phyloP scores from a whole-genome alignment of 2,888 invertebrate genomes.

The Adelognathus sp. region DNA sequence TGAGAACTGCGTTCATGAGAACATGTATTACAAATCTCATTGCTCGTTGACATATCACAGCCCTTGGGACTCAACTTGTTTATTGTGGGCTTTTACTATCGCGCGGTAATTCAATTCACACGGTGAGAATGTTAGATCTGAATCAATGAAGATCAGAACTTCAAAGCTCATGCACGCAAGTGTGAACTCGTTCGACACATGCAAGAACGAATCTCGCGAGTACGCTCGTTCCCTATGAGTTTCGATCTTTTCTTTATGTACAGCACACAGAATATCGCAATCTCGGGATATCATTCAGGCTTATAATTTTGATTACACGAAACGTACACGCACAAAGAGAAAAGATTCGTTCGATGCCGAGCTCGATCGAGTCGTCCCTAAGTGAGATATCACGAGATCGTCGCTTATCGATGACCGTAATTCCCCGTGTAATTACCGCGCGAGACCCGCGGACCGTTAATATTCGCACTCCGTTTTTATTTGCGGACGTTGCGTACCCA shows the following conservation, averaged over 20 bases:
- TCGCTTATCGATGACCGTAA: slow-evolving; percentile 56
- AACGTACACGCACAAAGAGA: slow-evolving; percentile 6
- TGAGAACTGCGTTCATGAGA: not conserved
- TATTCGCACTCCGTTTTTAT: slow-evolving; percentile 54
- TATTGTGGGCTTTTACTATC: slow-evolving; percentile 23
- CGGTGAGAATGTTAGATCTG: slow-evolving; percentile 31
- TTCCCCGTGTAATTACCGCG: slow-evolving; percentile 54
- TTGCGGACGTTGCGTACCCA: slow-evolving; percentile 31
- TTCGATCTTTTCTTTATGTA: not conserved
- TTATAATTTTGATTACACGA: slow-evolving; percentile 49
- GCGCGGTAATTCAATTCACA: slow-evolving; percentile 45
- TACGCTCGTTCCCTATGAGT: slow-evolving; percentile 28
- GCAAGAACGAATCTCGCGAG: slow-evolving; percentile 25
- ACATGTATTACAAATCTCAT: slow-evolving; percentile 25
- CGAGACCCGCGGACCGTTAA: slow-evolving; percentile 45
- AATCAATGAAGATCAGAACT: slow-evolving; percentile 50
- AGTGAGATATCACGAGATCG: slow-evolving; percentile 56
- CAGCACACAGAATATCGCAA: not conserved
- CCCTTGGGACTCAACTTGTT: slow-evolving; percentile 13
- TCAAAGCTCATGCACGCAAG: slow-evolving; percentile 50
- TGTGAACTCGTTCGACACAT: slow-evolving; percentile 46
- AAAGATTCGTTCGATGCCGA: slow-evolving; percentile 7
- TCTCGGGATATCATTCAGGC: slow-evolving; percentile 53
- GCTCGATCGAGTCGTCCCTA: slow-evolving; percentile 29
- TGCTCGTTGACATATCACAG: not conserved